Conservation (phyloP, 2,113 vertebrate species). For the Crotalus helleri region DNA sequence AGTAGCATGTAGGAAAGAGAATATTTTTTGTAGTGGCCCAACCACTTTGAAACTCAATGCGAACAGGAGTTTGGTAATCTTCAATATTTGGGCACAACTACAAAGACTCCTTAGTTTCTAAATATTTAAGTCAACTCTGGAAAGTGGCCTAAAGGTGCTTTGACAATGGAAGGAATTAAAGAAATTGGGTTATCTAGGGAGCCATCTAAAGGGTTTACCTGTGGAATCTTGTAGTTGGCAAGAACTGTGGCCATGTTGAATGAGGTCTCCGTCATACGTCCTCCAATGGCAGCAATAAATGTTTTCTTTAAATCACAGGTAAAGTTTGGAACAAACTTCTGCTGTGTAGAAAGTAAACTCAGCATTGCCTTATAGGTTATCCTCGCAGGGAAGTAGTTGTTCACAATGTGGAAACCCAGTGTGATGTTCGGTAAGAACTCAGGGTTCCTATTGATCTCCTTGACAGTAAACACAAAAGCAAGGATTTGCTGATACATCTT, state of each 20-base stretch:
- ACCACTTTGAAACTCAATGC: no score
- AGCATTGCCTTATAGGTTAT: not conserved
- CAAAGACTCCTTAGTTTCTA: no score
- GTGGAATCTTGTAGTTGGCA: not conserved
- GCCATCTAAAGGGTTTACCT: not conserved
- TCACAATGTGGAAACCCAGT: not conserved
- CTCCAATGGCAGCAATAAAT: not conserved
- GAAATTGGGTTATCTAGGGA: no score
- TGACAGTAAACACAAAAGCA: not conserved
- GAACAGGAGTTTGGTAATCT: no score
- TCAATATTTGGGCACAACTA: no score
- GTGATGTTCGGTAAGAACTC: not conserved
- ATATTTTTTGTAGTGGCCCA: no score
- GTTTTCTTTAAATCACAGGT: not conserved
- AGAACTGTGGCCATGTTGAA: not conserved
- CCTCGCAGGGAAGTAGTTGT: not conserved
- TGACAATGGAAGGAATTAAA: no score
- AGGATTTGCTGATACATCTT: not conserved
- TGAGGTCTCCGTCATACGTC: not conserved
- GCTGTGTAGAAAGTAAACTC: not conserved
- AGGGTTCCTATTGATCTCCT: not conserved
- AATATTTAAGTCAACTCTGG: no score
- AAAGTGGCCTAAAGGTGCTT: no score
- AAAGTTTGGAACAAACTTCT: no score
- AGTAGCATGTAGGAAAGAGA: no score